A percentile compares a stretch with the other conserved stretches of the same genome.
phyloP scores from a whole-genome alignment of 2,113 vertebrate genomes.

The Euleptes europaea region DNA sequence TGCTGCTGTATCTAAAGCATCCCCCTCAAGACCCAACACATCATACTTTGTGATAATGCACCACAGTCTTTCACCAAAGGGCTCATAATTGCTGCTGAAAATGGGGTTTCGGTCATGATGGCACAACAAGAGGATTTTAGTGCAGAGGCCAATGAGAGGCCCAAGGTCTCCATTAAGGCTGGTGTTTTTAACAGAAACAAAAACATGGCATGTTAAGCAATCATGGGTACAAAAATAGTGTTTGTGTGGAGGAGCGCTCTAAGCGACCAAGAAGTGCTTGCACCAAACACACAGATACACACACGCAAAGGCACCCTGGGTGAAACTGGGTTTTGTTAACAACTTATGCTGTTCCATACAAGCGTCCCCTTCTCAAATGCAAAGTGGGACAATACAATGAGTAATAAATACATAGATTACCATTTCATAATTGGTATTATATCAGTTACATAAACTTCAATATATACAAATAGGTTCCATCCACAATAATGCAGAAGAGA shows the following conservation, averaged over 20 bases:
- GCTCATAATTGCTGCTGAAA: background rate
- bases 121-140: background rate
- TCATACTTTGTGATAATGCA: background rate
- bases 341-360: conserved; percentile 61
- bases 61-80: background rate
- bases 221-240: conserved; percentile 75
- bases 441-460: conserved; percentile 72
- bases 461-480: conserved; percentile 78
- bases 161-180: conserved; percentile 25
- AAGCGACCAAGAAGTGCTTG: conserved; percentile 64
- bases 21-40: background rate
- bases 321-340: conserved; percentile 72
- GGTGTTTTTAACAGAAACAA: conserved; percentile 52
- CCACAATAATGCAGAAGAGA: conserved; percentile 57
- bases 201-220: conserved; percentile 34
- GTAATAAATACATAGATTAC: conserved; percentile 80
- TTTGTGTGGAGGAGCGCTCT: conserved; percentile 49
- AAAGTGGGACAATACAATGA: conserved; percentile 52
- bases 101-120: background rate
- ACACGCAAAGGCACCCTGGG: conserved; percentile 77
- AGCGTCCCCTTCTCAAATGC: conserved; percentile 56
- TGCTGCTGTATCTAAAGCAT: background rate
- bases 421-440: conserved; percentile 69
- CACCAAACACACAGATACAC: conserved; percentile 60
- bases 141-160: conserved; percentile 35